These are phyloP conservation scores for Acleris literana DNA, from an alignment of 2,888 invertebrate species.

Conservation along the genomic window DNA sequence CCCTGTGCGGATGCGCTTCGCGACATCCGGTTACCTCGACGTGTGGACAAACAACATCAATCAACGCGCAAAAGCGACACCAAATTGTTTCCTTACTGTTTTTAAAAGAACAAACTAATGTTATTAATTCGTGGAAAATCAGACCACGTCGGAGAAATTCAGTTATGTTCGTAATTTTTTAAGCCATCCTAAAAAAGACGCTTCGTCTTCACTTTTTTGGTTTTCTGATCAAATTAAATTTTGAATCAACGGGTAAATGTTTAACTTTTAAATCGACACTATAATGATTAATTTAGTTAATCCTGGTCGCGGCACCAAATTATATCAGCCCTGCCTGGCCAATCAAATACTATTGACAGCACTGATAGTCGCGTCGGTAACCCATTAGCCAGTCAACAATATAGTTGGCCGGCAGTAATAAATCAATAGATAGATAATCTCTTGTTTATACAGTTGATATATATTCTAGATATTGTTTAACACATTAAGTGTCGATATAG, in stretches of 20 bases:
- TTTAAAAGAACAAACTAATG: neutral
- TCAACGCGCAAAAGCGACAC: conserved; percentile 12
- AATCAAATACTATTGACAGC: neutral
- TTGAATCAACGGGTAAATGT: no score
- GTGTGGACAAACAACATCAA: conserved; percentile 25
- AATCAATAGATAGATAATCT: neutral
- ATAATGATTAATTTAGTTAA: neutral
- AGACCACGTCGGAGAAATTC: no score
- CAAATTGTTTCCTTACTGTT: conserved; percentile 15
- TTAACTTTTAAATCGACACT: no score
- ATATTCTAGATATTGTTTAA: neutral
- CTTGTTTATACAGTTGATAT: neutral
- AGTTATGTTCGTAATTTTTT: no score
- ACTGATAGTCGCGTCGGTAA: conserved; percentile 4
- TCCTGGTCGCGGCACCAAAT: neutral
- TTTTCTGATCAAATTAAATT: no score
- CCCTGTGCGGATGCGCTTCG: conserved; percentile 37
- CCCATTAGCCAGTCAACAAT: neutral
- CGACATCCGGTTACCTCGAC: conserved; percentile 37
- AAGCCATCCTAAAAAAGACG: no score
- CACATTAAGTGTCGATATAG: neutral
- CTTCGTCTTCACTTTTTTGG: no score
- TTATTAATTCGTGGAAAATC: no score
- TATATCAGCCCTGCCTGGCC: neutral
- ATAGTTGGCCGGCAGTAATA: neutral